These are phyloP conservation scores for Triplophysa bombifrons DNA, from an alignment of 2,797 vertebrate genomes.

Conservation along the genomic window DNA sequence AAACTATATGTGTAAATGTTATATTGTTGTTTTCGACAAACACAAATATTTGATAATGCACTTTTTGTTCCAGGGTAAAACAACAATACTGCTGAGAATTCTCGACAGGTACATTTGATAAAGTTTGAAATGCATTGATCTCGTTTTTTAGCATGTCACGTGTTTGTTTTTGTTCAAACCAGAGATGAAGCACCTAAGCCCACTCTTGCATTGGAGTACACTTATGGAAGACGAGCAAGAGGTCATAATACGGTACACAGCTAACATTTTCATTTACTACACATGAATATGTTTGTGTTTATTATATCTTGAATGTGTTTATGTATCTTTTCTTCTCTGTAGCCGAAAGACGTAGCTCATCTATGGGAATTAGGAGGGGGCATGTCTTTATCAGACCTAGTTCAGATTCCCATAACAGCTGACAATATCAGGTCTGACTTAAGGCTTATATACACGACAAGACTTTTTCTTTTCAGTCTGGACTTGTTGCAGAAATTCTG, in stretches of 20 bases:
- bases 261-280: background rate
- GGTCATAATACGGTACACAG: constrained; percentile 85
- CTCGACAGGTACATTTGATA: constrained; percentile 86
- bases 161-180: background rate
- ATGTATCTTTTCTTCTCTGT: background rate
- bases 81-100: constrained; percentile 89
- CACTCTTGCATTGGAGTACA: constrained; percentile 94
- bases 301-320: background rate
- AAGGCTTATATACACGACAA: too few relatives aligned
- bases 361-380: constrained; percentile 97
- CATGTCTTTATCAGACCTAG: constrained; percentile 88
- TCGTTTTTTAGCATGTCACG: background rate
- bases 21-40: background rate
- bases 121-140: background rate
- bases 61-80: constrained; percentile 84
- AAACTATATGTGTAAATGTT: background rate
- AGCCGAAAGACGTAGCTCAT: constrained; percentile 95
- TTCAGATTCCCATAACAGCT: constrained; percentile 85
- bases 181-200: constrained; percentile 93
- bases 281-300: background rate
- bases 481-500: too few relatives aligned
- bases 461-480: too few relatives aligned
- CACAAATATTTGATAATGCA: background rate
- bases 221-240: constrained; percentile 87
- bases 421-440: constrained; percentile 78